Base-by-base conservation (phyloP, 2,888 invertebrate genomes). In the Morpho helenor region DNA sequence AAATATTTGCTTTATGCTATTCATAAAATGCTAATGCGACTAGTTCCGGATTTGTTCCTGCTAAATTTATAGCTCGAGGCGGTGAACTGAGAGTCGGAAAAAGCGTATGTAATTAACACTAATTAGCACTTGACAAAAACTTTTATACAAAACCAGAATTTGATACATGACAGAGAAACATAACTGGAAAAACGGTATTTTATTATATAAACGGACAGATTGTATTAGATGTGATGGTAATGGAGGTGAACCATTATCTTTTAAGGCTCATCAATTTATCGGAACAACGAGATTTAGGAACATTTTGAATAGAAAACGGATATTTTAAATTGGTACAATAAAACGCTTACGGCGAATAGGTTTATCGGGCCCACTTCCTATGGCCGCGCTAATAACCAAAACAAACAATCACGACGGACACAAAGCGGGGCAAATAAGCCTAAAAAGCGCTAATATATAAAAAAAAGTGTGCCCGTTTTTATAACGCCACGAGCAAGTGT, bases 341-440 rank as follows among this genome's bases (percentile, higher is more conserved):
- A 89, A 90, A 89, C 87, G 88, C 84, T 88, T 88, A 89, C 80
- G 76, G 74, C 75, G 81, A 84, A 88, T 87, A 85, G 82, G 79
- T 85, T 87, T 88, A 89, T 87, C 87, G 75, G 74, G 79, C 78
- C 80, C 87, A 90, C 89, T 89, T 90, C 90, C 90, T 89, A 88
- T 78, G 82, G 82, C 71, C 81, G 76, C 79, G 74, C 82, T 85
- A 87, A 89, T 88, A 87, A 87, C 87, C 84, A 87, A 90, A 90
- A 90, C 88, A 90, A 90, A 88, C 88, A 88, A 80, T 77, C 70
- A 75, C 79, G 78, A 80, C 76, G 72, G 74, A 79, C 84, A 88
- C 88, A 89, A 89, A 87, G 77, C 79, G 77, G 83, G 80, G 79
- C 81, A 87, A 87, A 88, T 84, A 86, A 86, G 83, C 77, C 83